Evolutionary conservation across 2,113 vertebrate species (phyloP), one percentile per base, ranked within the genome.

Genomic region (Mobula birostris): DNA sequence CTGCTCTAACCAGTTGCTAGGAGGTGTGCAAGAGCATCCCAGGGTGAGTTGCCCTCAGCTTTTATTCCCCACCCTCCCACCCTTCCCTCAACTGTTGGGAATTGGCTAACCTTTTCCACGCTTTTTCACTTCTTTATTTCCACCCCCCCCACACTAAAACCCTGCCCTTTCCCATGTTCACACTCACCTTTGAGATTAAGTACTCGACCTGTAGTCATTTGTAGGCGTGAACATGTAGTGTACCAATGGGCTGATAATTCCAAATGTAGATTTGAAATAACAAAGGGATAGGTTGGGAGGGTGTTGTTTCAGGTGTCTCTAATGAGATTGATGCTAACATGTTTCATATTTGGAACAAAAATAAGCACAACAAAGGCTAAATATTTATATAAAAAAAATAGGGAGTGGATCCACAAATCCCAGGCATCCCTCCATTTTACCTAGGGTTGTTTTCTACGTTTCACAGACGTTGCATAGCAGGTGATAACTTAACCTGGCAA

Each of bases 1-100:
- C 85, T 90, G 85, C 85, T 90, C 85, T 90, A 90, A 90, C 85
- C 85, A 90, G 85, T 90, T 90, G 85, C 85, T 90, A 90, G 85
- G 85, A 90, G 85, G 85, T 90, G 85, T 90, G 85, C 85, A 90
- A 90, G 85, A 90, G 85, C 85, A 90, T 90, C 85, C 61, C 85
- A 90, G 85, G 85, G 85, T 90, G 85, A 90, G 85, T 90, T 90
- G 85, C 85, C 85, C 85, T 90, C 63, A 90, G 61, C 61, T 90
- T 90, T 90, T 68, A 90, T 68, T 90, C 63, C 72, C 72, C 72
- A 48, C 48, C 48, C 48, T 48, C 48, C 48, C 48, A 48, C 36
- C 24, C 12, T 68, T 19, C 85, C 85, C 85, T 90, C n/a, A 32
- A 74, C 27, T 88, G 58, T 66, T 90, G 85, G 85, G 85, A 90